These are phyloP conservation scores for Drosophila setosimentum DNA, from an alignment of 2,888 invertebrate genomes.

Conservation along the genomic window DNA sequence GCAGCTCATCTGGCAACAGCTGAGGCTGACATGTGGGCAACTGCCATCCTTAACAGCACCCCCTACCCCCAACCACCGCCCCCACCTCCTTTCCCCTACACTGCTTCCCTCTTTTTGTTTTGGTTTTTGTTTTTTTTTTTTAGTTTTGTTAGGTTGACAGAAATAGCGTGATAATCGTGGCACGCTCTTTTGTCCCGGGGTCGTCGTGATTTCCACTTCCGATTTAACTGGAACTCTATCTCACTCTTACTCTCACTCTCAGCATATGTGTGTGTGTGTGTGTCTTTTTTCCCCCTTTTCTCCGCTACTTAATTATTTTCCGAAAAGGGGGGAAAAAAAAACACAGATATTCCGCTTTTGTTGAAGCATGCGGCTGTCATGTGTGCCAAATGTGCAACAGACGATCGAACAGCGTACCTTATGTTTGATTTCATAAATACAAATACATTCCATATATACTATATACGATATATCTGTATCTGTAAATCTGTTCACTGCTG, in stretches of 20 bases:
- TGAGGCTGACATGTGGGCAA: conserved; percentile 72
- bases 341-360: conserved; percentile 19
- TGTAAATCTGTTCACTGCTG: conserved; percentile 36
- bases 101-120: not conserved
- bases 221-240: conserved; percentile 73
- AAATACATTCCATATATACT: conserved; percentile 40
- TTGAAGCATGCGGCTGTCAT: conserved; percentile 75
- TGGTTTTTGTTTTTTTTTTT: not conserved
- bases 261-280: conserved; percentile 6
- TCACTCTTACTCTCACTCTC: conserved; percentile 12
- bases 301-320: conserved; percentile 32
- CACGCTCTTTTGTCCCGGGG: conserved; percentile 59
- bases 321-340: conserved; percentile 4
- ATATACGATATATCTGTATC: conserved; percentile 20
- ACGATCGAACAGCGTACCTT: conserved; percentile 69
- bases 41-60: conserved; percentile 15
- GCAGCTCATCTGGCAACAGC: conserved; percentile 70
- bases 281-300: conserved; percentile 42
- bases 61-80: not conserved
- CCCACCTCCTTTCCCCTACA: not conserved
- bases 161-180: conserved; percentile 82
- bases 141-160: conserved; percentile 56
- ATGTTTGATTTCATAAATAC: conserved; percentile 80
- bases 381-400: conserved; percentile 77
- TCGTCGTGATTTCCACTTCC: conserved; percentile 73